These are phyloP conservation scores for Diorhabda sublineata DNA, from an alignment of 1,140 invertebrate species.

Conservation along the genomic window DNA sequence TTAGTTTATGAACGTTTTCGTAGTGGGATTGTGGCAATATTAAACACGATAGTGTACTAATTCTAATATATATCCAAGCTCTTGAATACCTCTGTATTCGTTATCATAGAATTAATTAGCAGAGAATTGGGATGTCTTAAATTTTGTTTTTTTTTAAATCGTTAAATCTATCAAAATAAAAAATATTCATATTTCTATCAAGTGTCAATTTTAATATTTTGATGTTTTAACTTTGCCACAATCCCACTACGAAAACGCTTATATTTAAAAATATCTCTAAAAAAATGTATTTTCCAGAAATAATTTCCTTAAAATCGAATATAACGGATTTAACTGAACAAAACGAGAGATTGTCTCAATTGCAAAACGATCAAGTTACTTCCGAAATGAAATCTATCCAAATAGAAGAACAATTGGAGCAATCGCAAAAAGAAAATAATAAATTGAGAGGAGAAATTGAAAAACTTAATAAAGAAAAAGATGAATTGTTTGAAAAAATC, in stretches of 20 bases:
- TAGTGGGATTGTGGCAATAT: too few species aligned
- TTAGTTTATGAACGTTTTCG: too few species aligned
- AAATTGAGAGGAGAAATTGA: constrained; percentile 43
- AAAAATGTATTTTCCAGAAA: constrained; percentile 23
- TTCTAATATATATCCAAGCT: too few species aligned
- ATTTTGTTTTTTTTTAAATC: background rate
- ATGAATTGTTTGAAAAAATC: constrained; percentile 53
- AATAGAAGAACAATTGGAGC: constrained; percentile 64
- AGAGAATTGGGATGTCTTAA: too few species aligned
- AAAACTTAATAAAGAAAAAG: constrained; percentile 48
- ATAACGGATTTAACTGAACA: constrained; percentile 34
- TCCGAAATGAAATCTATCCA: constrained; percentile 69
- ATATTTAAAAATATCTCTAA: too few species aligned
- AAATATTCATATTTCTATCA: too few species aligned
- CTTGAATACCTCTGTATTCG: too few species aligned
- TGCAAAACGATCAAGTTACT: constrained; percentile 59
- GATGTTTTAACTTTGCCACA: too few species aligned
- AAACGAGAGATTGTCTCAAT: constrained; percentile 50
- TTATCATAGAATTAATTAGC: too few species aligned
- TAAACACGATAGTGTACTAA: too few species aligned
- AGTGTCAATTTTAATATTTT: too few species aligned
- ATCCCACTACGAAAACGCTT: too few species aligned
- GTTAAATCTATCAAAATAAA: background rate
- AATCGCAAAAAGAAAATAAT: constrained; percentile 49
- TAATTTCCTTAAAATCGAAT: constrained; percentile 34